These are phyloP conservation scores for Chrysopa pallens DNA, from an alignment of 1,140 invertebrate genomes.

Conservation along the genomic window DNA sequence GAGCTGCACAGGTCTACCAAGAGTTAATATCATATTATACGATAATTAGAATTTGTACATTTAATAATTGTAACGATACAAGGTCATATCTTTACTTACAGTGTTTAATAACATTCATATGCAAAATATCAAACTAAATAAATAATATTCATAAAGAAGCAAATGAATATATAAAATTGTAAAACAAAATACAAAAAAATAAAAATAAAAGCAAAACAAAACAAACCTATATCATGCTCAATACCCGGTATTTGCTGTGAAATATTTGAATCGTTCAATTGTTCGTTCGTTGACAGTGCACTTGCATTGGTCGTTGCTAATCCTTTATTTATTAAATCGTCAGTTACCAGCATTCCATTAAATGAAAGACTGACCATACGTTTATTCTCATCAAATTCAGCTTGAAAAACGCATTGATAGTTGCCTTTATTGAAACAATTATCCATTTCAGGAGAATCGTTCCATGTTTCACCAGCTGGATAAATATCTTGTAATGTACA, in stretches of 20 bases:
- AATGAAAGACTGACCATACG: constrained; percentile 31
- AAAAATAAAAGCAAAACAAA: not conserved
- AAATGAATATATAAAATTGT: not conserved
- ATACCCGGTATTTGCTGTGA: not conserved
- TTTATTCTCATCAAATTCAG: constrained; percentile 21
- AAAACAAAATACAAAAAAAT: not conserved
- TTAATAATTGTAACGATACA: too few species aligned
- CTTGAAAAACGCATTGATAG: constrained; percentile 31
- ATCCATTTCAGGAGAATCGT: constrained; percentile 27
- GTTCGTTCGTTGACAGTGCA: not conserved
- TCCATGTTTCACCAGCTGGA: constrained; percentile 31
- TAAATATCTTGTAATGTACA: constrained; percentile 40
- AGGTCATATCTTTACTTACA: not conserved
- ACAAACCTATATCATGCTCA: constrained; percentile 7
- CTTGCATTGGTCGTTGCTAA: constrained; percentile 18
- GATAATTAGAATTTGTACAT: too few species aligned
- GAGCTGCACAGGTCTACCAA: too few species aligned
- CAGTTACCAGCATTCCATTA: constrained; percentile 22
- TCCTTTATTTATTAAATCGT: constrained; percentile 22
- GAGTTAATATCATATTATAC: too few species aligned
- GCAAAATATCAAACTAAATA: not conserved
- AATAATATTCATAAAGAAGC: too few species aligned
- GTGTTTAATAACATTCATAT: not conserved
- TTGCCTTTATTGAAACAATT: constrained; percentile 35
- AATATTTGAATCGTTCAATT: constrained; percentile 4